These are phyloP conservation scores for Oreocharis arfaki DNA, from an alignment of 2,113 vertebrate genomes.

Conservation along the genomic window DNA sequence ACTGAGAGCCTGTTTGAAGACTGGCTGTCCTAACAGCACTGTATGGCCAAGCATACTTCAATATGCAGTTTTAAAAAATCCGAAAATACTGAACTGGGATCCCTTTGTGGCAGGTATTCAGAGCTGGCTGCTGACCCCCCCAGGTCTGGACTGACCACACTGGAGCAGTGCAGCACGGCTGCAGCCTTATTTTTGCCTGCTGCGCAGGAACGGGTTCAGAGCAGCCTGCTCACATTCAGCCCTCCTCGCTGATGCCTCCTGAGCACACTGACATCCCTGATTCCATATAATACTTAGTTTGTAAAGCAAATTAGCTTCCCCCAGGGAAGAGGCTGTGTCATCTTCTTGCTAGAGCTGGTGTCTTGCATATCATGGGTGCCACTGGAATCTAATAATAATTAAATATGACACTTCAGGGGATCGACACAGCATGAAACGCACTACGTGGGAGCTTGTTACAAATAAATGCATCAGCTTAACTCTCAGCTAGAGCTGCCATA, in stretches of 20 bases:
- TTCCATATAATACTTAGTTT: background rate
- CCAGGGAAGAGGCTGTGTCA: background rate
- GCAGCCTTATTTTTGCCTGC: background rate
- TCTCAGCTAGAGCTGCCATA: conserved; percentile 54
- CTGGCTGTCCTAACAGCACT: background rate
- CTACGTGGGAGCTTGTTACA: conserved; percentile 38
- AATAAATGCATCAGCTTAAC: conserved; percentile 38
- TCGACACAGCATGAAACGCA: conserved; percentile 6
- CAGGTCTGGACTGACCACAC: background rate
- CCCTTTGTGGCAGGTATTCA: background rate
- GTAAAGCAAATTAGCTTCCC: conserved; percentile 31
- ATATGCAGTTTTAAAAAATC: background rate
- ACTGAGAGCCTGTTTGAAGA: background rate
- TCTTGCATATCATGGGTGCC: conserved; percentile 43
- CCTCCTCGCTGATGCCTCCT: background rate
- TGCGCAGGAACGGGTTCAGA: accelerated
- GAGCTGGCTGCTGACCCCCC: background rate
- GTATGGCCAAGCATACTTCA: background rate
- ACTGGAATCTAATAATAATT: conserved; percentile 54
- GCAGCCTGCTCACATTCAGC: background rate
- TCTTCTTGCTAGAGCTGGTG: background rate
- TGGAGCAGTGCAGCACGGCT: accelerated
- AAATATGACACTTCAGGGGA: conserved; percentile 39
- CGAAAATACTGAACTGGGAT: background rate
- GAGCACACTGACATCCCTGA: background rate